Evolutionary conservation across 1,140 invertebrate genomes (phyloP).

Genomic region (Spodoptera frugiperda): DNA sequence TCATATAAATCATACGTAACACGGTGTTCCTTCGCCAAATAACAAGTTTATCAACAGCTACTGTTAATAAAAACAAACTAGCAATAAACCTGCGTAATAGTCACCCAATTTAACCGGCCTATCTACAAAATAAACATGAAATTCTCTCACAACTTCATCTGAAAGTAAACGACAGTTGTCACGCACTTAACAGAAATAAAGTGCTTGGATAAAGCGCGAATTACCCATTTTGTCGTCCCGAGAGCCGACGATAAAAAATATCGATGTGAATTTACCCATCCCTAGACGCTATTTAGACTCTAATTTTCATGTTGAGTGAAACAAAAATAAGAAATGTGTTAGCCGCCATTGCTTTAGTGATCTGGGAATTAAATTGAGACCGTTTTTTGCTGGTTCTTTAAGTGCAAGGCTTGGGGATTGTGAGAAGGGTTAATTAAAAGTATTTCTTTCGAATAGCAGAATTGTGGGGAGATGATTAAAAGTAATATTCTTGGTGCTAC

Average conservation of each 20-base stretch:
- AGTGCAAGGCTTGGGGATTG: neutral
- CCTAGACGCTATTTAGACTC: slow-evolving; percentile 41
- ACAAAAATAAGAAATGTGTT: slow-evolving; percentile 34
- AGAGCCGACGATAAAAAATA: slow-evolving; percentile 45
- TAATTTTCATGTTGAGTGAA: slow-evolving; percentile 36
- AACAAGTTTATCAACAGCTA: neutral
- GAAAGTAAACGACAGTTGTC: slow-evolving; percentile 50
- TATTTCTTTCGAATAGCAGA: neutral
- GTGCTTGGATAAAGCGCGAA: slow-evolving; percentile 46
- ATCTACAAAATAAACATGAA: slow-evolving; percentile 37
- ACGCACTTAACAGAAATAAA: slow-evolving; percentile 49
- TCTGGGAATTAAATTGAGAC: slow-evolving; percentile 27
- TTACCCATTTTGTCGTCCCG: slow-evolving; percentile 43
- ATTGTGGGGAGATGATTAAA: neutral
- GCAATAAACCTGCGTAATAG: slow-evolving; percentile 13
- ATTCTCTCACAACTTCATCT: slow-evolving; percentile 45
- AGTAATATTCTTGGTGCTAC: neutral
- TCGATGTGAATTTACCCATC: slow-evolving; percentile 46
- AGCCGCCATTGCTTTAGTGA: slow-evolving; percentile 25
- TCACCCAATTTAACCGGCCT: slow-evolving; percentile 25
- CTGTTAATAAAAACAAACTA: slow-evolving; percentile 13
- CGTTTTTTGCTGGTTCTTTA: neutral
- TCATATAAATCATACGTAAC: too few species aligned
- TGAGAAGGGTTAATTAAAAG: slow-evolving; percentile 20
- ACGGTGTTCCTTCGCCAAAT: too few species aligned